Conservation (phyloP, 1,140 invertebrate genomes). For the Bicyclus anynana region DNA sequence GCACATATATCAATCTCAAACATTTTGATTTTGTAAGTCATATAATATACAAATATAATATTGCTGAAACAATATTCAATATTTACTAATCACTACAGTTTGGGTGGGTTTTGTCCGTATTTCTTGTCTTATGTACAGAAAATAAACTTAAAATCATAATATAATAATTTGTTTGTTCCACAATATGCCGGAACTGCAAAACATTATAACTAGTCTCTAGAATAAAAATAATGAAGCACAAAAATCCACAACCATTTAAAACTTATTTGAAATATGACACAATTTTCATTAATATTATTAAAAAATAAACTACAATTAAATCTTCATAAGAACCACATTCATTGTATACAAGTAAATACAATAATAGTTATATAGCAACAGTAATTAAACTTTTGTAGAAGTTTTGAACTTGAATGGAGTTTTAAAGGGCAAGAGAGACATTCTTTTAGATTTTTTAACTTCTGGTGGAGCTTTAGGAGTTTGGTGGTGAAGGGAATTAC, state of each 20-base stretch:
- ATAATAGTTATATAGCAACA: not conserved
- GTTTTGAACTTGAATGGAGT: conserved; percentile 72
- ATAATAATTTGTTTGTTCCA: conserved; percentile 26
- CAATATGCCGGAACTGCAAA: conserved; percentile 22
- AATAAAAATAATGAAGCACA: conserved; percentile 12
- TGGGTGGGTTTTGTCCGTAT: conserved; percentile 72
- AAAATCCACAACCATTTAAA: conserved; percentile 30
- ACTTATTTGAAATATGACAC: not conserved
- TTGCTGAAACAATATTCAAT: conserved; percentile 33
- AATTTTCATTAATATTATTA: not conserved
- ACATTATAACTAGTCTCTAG: conserved; percentile 8
- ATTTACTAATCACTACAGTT: conserved; percentile 53
- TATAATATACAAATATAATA: conserved; percentile 27
- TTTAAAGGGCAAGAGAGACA: conserved; percentile 70
- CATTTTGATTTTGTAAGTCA: conserved; percentile 8
- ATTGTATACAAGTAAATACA: not conserved
- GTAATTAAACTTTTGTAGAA: conserved; percentile 51
- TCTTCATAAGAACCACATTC: too few relatives aligned
- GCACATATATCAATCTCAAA: not conserved
- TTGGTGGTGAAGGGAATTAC: conserved; percentile 23
- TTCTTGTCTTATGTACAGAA: conserved; percentile 51
- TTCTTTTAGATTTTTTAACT: conserved; percentile 61
- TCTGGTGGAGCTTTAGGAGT: conserved; percentile 44
- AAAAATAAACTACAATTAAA: not conserved
- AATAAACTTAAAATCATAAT: conserved; percentile 34